Conservation (phyloP, 2,113 vertebrate species). For the Cyprinodon variegatus region DNA sequence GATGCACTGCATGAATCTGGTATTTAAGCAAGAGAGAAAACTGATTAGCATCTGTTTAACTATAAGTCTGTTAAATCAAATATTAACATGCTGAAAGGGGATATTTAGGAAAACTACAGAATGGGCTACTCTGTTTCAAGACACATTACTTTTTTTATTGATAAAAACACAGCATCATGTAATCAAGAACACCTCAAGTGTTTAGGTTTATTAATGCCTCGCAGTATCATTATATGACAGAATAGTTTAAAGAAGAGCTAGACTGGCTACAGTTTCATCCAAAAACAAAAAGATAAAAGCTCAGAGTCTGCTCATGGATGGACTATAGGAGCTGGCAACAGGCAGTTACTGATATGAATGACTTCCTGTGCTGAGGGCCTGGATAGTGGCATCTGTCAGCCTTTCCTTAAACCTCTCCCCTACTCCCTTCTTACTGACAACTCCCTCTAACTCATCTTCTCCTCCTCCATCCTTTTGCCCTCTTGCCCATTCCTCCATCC, state of each 20-base stretch:
- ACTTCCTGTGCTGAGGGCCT: slow-evolving; percentile 80
- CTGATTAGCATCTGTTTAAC: background rate
- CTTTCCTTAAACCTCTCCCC: slow-evolving; percentile 30
- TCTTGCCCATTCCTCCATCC: slow-evolving; percentile 38
- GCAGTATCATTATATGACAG: slow-evolving; percentile 1
- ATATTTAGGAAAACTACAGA: background rate
- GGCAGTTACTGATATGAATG: slow-evolving; percentile 75
- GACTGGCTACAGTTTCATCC: slow-evolving; percentile 27
- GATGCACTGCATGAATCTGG: background rate
- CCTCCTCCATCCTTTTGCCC: slow-evolving; percentile 44
- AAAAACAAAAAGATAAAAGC: slow-evolving; percentile 24
- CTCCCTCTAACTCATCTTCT: slow-evolving; percentile 21
- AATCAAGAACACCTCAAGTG: background rate
- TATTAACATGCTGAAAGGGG: background rate
- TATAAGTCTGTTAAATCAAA: background rate
- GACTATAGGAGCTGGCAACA: slow-evolving; percentile 64
- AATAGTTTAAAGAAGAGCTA: slow-evolving; percentile 6
- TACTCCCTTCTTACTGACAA: slow-evolving; percentile 15
- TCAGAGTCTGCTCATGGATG: slow-evolving; percentile 46
- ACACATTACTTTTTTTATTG: no score
- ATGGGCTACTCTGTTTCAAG: background rate
- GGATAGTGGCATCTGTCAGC: slow-evolving; percentile 81
- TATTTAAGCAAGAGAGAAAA: background rate
- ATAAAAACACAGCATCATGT: background rate
- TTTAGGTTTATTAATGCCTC: background rate